Percentiles rank a stretch among this genome's conserved stretches.
Evolutionary conservation across 2,113 vertebrate genomes (phyloP).

Genomic region (Hyaena hyaena): DNA sequence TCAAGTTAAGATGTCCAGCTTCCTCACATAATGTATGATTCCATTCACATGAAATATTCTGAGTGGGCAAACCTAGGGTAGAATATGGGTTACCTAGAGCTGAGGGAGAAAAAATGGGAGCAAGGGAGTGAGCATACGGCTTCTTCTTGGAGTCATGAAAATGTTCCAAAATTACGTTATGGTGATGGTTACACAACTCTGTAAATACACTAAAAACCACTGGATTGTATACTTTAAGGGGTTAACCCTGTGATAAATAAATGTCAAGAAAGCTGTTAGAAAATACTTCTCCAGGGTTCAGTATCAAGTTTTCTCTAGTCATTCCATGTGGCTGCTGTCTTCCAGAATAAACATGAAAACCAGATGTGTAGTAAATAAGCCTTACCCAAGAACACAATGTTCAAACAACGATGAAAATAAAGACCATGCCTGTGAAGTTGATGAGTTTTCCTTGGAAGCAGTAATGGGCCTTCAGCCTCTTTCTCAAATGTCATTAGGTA

Average conservation of each 20-base stretch:
- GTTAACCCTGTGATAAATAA: neutral
- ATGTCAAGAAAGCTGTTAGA: neutral
- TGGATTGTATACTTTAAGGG: neutral
- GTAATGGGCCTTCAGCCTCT: neutral
- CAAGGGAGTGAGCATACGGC: neutral
- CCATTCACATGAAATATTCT: neutral
- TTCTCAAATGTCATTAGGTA: neutral
- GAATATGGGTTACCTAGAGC: neutral
- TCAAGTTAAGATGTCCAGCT: neutral
- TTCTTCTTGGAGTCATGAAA: neutral
- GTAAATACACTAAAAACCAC: neutral
- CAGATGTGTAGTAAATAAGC: conserved; percentile 14
- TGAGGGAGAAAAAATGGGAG: fast-evolving
- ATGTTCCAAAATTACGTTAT: neutral
- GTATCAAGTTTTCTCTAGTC: conserved; percentile 20
- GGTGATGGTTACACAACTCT: neutral
- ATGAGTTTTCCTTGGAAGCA: neutral
- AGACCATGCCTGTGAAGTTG: neutral
- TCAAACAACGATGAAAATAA: neutral
- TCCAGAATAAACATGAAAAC: conserved; percentile 54
- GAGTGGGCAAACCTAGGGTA: neutral
- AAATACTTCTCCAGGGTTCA: neutral
- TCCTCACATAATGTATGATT: neutral
- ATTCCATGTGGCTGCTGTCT: neutral
- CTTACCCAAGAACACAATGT: conserved; percentile 17